Conservation (phyloP, 2,113 vertebrate genomes). For the Tiliqua scincoides region DNA sequence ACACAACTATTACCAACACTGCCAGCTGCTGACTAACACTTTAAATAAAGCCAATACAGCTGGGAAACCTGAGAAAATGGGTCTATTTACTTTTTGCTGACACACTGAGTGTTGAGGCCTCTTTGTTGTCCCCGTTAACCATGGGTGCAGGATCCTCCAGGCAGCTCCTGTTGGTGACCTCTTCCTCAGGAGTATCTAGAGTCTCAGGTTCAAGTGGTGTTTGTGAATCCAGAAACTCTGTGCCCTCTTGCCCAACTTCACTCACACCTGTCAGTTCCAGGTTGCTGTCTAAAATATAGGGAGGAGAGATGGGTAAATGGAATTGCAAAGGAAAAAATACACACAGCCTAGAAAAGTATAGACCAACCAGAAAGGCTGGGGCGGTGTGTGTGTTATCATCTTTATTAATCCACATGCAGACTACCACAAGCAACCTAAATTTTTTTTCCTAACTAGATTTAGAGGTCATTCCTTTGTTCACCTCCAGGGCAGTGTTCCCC, state of each 20-base stretch:
- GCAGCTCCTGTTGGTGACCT: background rate
- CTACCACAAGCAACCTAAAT: too few relatives aligned
- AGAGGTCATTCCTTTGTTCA: too few relatives aligned
- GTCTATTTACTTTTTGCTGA: slow-evolving; percentile 20
- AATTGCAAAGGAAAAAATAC: background rate
- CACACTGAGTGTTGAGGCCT: background rate
- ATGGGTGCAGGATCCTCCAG: slow-evolving; percentile 2
- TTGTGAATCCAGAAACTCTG: slow-evolving; percentile 57
- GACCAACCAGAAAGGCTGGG: background rate
- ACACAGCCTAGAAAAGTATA: background rate
- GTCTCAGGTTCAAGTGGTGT: slow-evolving; percentile 33
- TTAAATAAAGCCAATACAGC: background rate
- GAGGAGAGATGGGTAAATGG: background rate
- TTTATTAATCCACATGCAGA: background rate
- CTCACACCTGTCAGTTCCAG: slow-evolving; percentile 59
- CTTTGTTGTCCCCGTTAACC: slow-evolving; percentile 12
- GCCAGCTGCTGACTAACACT: rapidly evolving
- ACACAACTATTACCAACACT: background rate
- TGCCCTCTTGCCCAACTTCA: slow-evolving; percentile 62
- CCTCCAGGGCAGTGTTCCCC: too few relatives aligned
- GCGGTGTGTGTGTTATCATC: background rate
- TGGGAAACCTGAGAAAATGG: rapidly evolving
- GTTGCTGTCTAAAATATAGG: slow-evolving; percentile 61
- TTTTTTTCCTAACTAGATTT: too few relatives aligned
- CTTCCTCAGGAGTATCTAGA: slow-evolving; percentile 1